phyloP scores from a whole-genome alignment of 1,140 invertebrate species.

The Drosophila ercepeae region DNA sequence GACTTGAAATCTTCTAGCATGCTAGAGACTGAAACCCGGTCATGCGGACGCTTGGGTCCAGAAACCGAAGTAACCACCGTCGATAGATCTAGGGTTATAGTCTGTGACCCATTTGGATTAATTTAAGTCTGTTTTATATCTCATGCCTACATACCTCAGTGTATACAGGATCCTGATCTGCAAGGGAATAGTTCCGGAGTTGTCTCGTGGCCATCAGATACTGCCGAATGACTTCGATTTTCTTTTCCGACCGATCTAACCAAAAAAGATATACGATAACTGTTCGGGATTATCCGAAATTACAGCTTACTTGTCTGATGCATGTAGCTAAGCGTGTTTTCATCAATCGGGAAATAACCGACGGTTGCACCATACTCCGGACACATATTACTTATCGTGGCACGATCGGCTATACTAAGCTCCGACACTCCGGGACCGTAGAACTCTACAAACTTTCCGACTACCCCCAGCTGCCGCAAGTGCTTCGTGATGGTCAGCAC shows the following conservation, averaged over 20 bases:
- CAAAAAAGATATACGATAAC: constrained; percentile 25
- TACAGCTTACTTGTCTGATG: constrained; percentile 91
- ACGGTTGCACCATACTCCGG: constrained; percentile 99
- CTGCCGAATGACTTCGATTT: constrained; percentile 92
- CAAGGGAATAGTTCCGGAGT: constrained; percentile 92
- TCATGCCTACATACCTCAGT: constrained; percentile 86
- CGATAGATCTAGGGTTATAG: constrained; percentile 93
- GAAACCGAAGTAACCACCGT: constrained; percentile 97
- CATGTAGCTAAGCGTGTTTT: constrained; percentile 93
- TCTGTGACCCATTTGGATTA: constrained; percentile 84
- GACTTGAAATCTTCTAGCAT: constrained; percentile 95
- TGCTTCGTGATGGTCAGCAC: constrained; percentile 99
- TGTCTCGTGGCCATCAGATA: constrained; percentile 93
- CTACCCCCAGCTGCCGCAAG: constrained; percentile 96
- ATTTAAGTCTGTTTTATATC: neutral
- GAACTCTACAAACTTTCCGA: constrained; percentile 99
- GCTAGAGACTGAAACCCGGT: constrained; percentile 94
- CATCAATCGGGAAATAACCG: constrained; percentile 97
- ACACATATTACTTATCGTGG: constrained; percentile 98
- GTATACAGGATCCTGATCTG: constrained; percentile 92
- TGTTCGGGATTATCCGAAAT: constrained; percentile 1
- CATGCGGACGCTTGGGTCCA: constrained; percentile 98
- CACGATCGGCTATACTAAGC: constrained; percentile 97
- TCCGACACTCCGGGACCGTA: constrained; percentile 96
- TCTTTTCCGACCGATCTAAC: constrained; percentile 91